Base-by-base conservation (phyloP, 2,113 vertebrate species). In the Petrocephalus microphthalmus region DNA sequence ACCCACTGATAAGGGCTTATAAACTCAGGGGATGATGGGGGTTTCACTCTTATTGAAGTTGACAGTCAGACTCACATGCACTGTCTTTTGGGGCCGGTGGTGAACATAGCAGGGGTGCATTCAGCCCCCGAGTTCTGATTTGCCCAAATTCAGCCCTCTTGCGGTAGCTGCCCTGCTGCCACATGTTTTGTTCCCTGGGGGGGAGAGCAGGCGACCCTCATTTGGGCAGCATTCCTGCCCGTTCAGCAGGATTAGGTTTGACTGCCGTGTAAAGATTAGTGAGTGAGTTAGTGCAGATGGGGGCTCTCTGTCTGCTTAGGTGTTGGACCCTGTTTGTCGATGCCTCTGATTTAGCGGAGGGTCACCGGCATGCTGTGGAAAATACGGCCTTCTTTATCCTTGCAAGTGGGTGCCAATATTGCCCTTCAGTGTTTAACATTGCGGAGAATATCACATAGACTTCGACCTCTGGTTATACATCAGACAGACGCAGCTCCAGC, bases 201-300 rank as follows among this genome's bases (percentile, higher is more conserved):
- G 19, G 49, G 15, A 49, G 86, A 84, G 88, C 67, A 86, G 88
- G 37, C 89, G 89, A 78, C 89, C 88, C 89, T 89, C 91, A 88
- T 92, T 92, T 91, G 93, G 90, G 15, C 89, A 92, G 93, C 93
- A 94, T 93, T 94, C 93, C 92, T 94, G 90, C 90, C 91, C 91
- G 91, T 92, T 92, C 91, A 91, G 91, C 88, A 89, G 53, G 81
- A 88, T 90, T 87, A 90, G 57, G 89, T 45, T 49, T 3, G 56
- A 53, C 10, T 71, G 85, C 52, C 42, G 45, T 85, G 83, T 83
- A 29, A 33, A 92, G 92, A 91, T 94, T 90, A 92, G 89, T 92
- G 92, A 95, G 92, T 92, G 92, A 95, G 92, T 94, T 93, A 90
- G 90, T 91, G 56, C 57, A 91, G 94, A 94, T 94, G 93, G 93